A percentile compares a stretch with the other conserved stretches of the same genome.
Evolutionary conservation across 2,797 vertebrate species (phyloP).

Genomic region (Rhynchonycteris naso): DNA sequence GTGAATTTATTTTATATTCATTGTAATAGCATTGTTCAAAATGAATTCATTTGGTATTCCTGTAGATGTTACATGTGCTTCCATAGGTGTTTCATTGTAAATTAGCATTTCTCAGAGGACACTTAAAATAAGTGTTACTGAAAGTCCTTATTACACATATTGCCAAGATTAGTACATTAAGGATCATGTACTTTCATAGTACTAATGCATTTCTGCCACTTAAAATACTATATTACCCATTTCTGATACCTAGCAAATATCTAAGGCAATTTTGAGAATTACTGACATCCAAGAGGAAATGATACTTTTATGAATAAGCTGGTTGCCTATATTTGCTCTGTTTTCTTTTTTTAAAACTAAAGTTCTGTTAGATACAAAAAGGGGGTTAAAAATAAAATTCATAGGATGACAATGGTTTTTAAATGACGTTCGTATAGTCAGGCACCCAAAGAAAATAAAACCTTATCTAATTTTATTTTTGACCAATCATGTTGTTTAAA

Average conservation of each 20-base stretch:
- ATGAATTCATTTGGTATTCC: constrained; percentile 91
- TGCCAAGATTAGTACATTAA: constrained; percentile 90
- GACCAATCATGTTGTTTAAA: constrained; percentile 39
- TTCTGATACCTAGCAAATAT: constrained; percentile 88
- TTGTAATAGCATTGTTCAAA: constrained; percentile 90
- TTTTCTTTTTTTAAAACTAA: constrained; percentile 50
- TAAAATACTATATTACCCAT: constrained; percentile 87
- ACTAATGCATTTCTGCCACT: constrained; percentile 89
- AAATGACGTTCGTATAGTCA: constrained; percentile 57
- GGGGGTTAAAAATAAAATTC: constrained; percentile 74
- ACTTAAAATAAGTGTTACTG: constrained; percentile 91
- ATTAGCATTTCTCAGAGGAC: constrained; percentile 91
- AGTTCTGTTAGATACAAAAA: constrained; percentile 62
- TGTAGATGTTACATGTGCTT: constrained; percentile 89
- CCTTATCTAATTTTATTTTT: constrained; percentile 59
- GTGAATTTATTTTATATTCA: constrained; percentile 87
- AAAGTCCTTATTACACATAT: constrained; percentile 90
- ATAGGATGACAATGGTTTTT: constrained; percentile 53
- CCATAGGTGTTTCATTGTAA: constrained; percentile 90
- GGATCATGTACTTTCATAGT: constrained; percentile 88
- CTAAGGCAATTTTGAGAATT: constrained; percentile 87
- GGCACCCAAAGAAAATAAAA: background rate
- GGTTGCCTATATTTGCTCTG: constrained; percentile 80
- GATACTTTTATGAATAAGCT: constrained; percentile 84
- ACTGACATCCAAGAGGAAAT: constrained; percentile 86